Conservation (phyloP, 1,140 invertebrate genomes). For the Scaptodrosophila lebanonensis region DNA sequence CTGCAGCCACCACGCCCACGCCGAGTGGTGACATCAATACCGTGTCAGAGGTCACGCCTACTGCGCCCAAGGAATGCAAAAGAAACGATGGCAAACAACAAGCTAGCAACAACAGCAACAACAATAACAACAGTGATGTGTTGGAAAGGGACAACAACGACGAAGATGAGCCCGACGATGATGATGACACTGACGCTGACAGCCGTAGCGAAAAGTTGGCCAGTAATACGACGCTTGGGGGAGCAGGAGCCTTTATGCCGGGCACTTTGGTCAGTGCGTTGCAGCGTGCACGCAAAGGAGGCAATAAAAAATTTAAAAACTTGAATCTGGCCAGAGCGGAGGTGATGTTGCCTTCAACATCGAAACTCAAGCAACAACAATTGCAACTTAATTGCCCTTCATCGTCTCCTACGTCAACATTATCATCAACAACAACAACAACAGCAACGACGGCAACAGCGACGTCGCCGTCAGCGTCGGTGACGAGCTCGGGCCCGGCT, state of each 20-base stretch:
- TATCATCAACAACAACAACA: constrained; percentile 19
- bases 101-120: constrained; percentile 10
- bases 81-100: too few species aligned
- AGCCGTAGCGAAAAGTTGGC: constrained; percentile 29
- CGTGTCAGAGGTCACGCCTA: not conserved
- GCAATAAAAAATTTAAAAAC: constrained; percentile 75
- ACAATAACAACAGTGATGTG: not conserved
- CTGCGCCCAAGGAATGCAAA: constrained; percentile 34
- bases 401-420: constrained; percentile 11
- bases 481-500: constrained; percentile 9
- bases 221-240: not conserved
- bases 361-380: constrained; percentile 68
- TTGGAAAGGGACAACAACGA: not conserved
- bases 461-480: constrained; percentile 9
- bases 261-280: constrained; percentile 41
- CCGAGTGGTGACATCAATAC: not conserved
- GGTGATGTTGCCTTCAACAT: constrained; percentile 71
- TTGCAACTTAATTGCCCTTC: constrained; percentile 57
- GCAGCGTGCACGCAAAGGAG: constrained; percentile 54
- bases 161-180: constrained; percentile 9
- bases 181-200: constrained; percentile 24
- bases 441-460: constrained; percentile 11
- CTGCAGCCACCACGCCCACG: not conserved
- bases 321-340: constrained; percentile 69
- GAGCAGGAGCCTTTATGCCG: constrained; percentile 26